phyloP scores from a whole-genome alignment of 2,113 vertebrate genomes.

The Chaetorhynchus papuensis region DNA sequence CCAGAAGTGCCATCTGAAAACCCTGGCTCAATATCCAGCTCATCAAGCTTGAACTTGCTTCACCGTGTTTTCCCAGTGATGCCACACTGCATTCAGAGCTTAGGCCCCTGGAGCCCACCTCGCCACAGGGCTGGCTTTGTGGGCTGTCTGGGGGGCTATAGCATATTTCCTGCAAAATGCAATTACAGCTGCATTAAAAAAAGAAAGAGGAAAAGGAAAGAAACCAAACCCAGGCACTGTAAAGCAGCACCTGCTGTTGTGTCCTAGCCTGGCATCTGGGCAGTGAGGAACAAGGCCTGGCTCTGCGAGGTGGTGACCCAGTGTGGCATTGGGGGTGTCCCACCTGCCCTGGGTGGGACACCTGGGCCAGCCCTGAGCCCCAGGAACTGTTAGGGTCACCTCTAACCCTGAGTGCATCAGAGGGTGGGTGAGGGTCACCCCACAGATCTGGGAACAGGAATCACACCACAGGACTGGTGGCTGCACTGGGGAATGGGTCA shows the following conservation, averaged over 20 bases:
- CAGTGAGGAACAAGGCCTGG: neutral
- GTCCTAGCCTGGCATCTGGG: neutral
- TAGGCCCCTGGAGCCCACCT: neutral
- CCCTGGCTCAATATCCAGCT: neutral
- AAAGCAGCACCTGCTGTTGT: neutral
- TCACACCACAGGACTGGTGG: fast-evolving
- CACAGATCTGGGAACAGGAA: neutral
- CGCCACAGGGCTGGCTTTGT: neutral
- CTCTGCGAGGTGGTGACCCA: neutral
- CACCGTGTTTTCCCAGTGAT: fast-evolving
- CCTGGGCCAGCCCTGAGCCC: too few species aligned
- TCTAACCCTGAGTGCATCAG: neutral
- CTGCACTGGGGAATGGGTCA: neutral
- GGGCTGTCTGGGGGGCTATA: neutral
- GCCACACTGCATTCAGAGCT: fast-evolving
- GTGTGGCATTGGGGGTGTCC: fast-evolving
- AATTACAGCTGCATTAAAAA: neutral
- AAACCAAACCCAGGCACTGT: neutral
- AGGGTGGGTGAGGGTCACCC: too few species aligned
- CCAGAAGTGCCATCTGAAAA: neutral
- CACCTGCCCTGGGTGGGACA: neutral
- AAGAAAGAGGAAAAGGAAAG: neutral
- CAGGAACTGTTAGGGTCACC: neutral
- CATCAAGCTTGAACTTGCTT: neutral
- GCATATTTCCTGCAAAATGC: fast-evolving